Base-by-base conservation (phyloP, 2,888 invertebrate genomes). In the Ecliptopera silaceata region DNA sequence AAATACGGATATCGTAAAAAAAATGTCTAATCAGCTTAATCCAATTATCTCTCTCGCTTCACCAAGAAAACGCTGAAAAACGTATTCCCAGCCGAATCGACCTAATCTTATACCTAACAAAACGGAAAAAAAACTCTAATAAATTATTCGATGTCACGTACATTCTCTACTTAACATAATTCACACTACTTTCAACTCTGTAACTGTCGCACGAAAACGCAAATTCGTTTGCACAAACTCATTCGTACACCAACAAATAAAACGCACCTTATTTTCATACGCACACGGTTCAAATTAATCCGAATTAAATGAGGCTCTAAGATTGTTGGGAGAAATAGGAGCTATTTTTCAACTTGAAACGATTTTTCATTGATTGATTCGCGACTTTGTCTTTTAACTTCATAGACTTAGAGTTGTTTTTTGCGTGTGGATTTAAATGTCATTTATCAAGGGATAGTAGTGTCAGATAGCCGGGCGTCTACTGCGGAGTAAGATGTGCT, bases 401-500 rank as follows among this genome's bases (percentile, higher is more conserved):
- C 1, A 10, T 1, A 32, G 11, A 3, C 2, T 31, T 42, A 56
- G 26, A 18, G 56, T 43, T 10, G 22, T 32, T 38, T 52, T 51
- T 38, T 5, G 56, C 29, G 18, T 56, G 34, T 11, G 6, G 42
- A 13, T 11, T 8, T 13, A 5, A 3, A 58, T 66, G 69, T 77
- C 75, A 80, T 86, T 85, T 84, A 84, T 86, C 86, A 84, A 69
- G 62, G 80, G 83, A 84, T 85, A 76, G 77, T 74, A 70, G 55
- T 72, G 82, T 82, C 84, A 76, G 55, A 47, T 53, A 71, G 68
- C 72, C 69, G 66, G 75, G 80, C 79, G 3, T 26, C 4, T 26
- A 26, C 26, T 26, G 26, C 26, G 26, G 10, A 26, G 10, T 8
- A 26, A 26, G 6, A 20, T 20, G 20, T 26, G 1, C 26, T 4